Evolutionary conservation across 2,797 vertebrate species (phyloP).

Genomic region (Cirrhinus mrigala): DNA sequence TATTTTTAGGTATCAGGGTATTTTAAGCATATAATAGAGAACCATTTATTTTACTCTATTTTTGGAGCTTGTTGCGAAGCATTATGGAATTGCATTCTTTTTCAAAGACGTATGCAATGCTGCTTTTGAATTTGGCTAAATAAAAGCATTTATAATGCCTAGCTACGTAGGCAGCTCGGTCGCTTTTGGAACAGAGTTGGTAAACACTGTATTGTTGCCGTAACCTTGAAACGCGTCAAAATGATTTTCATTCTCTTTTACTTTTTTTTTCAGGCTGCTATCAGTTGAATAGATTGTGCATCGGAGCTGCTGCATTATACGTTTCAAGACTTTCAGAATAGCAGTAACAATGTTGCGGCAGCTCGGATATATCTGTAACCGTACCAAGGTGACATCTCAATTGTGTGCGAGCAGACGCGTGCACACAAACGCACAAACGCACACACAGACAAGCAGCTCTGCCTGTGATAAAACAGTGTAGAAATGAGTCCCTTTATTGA

Average conservation of each 20-base stretch:
- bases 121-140: background rate
- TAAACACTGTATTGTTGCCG: background rate
- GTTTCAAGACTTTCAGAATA: background rate
- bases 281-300: background rate
- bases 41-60: background rate
- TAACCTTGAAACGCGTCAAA: conserved; percentile 27
- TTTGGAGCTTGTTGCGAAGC: background rate
- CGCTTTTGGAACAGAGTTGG: background rate
- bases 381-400: conserved; percentile 29
- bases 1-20: background rate
- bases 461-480: conserved; percentile 67
- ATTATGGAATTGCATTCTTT: background rate
- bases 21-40: background rate
- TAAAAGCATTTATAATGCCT: background rate
- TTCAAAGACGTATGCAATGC: background rate
- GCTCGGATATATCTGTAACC: background rate
- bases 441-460: conserved; percentile 47
- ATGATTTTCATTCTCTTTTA: background rate
- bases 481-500: conserved; percentile 65
- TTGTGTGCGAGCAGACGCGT: background rate
- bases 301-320: background rate
- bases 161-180: background rate
- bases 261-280: conserved; percentile 2
- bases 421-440: background rate
- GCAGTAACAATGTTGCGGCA: background rate